Evolutionary conservation across 2,113 vertebrate genomes (phyloP).

Genomic region (Xiphorhynchus elegans): DNA sequence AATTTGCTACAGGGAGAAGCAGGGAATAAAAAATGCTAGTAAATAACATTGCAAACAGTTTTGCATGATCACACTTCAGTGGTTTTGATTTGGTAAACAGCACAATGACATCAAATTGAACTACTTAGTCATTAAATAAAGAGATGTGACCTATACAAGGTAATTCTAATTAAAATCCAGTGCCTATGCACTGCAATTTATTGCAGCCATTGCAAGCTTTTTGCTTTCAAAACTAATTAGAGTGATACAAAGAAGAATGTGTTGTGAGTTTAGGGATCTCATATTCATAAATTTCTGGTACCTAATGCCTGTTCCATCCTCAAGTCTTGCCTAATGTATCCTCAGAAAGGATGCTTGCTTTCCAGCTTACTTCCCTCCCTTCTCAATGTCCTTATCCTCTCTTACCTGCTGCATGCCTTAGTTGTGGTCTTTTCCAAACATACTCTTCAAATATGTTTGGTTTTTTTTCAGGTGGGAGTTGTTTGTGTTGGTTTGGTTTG

Average conservation of each 20-base stretch:
- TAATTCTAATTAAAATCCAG: conserved; percentile 9
- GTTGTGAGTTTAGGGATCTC: not conserved
- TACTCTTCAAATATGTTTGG: not conserved
- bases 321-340: not conserved
- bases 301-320: not conserved
- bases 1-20: not conserved
- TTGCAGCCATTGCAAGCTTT: not conserved
- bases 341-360: not conserved
- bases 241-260: not conserved
- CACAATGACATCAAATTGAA: not conserved
- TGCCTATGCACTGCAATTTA: not conserved
- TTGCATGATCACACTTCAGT: not conserved
- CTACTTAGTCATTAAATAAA: not conserved
- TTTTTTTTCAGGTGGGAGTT: not conserved
- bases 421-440: not conserved
- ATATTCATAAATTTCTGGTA: not conserved
- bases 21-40: not conserved
- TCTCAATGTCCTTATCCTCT: not conserved
- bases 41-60: not conserved
- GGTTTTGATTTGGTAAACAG: conserved; percentile 1
- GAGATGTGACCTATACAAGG: not conserved
- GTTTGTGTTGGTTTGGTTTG: not conserved
- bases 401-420: not conserved
- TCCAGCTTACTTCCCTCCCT: not conserved
- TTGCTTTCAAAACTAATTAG: not conserved